Conservation (phyloP, 2,113 vertebrate genomes). For the Sceloporus undulatus region DNA sequence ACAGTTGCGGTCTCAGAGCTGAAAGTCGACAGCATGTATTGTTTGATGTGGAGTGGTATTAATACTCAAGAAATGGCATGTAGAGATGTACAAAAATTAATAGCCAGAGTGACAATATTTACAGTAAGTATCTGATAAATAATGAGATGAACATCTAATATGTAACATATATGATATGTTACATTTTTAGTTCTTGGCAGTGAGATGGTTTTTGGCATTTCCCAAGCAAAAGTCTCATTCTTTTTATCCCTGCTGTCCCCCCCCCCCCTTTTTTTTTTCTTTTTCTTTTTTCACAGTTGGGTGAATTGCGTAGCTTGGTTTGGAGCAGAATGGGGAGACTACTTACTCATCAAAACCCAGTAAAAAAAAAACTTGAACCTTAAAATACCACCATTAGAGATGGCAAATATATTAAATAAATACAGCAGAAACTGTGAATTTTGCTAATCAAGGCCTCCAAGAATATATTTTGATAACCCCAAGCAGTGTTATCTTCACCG, state of each 20-base stretch:
- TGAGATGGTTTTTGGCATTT: not conserved
- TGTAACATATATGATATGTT: not conserved
- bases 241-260: not conserved
- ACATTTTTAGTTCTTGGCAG: not conserved
- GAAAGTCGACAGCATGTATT: not conserved
- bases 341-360: not conserved
- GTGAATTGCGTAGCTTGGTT: not conserved
- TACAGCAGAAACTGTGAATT: fast-evolving
- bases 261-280: not conserved
- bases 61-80: not conserved
- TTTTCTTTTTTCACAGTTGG: not conserved
- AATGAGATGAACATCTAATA: not conserved
- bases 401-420: conserved; percentile 1
- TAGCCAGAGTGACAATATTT: not conserved
- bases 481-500: conserved; percentile 26
- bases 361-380: not conserved
- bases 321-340: not conserved
- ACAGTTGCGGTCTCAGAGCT: too few species aligned
- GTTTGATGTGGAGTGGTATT: not conserved
- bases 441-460: conserved; percentile 28
- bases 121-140: not conserved
- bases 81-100: not conserved
- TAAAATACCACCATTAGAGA: not conserved
- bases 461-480: conserved; percentile 13
- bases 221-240: not conserved